Percentiles rank a stretch among this genome's conserved stretches.
phyloP scores from a whole-genome alignment of 2,888 invertebrate species.

The Subacronicta megacephala region DNA sequence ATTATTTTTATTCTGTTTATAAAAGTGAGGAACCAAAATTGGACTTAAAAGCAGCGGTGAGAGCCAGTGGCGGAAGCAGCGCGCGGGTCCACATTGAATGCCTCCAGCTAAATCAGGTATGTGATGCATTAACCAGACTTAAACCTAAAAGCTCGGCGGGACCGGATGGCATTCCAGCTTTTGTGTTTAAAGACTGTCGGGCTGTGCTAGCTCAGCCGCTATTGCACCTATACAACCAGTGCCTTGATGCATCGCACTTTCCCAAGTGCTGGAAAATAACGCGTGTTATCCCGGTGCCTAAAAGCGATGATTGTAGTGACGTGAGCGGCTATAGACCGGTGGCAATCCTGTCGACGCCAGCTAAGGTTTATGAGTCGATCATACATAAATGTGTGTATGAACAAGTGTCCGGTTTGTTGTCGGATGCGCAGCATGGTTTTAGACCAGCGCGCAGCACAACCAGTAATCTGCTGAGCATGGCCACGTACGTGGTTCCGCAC shows the following conservation, averaged over 20 bases:
- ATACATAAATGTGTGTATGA: not conserved
- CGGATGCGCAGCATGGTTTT: conserved; percentile 8
- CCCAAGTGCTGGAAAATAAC: conserved; percentile 7
- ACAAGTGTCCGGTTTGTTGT: not conserved
- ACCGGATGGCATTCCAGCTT: not conserved
- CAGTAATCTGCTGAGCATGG: not conserved
- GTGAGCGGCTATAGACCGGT: conserved; percentile 8
- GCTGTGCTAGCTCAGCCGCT: not conserved
- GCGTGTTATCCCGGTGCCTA: conserved; percentile 2
- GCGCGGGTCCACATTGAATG: not conserved
- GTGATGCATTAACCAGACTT: not conserved
- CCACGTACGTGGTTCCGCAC: not conserved
- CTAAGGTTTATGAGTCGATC: conserved; percentile 7
- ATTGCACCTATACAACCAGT: not conserved
- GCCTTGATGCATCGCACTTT: conserved; percentile 3
- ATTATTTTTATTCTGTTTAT: not conserved
- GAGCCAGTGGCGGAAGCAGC: not conserved
- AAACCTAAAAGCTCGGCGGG: not conserved
- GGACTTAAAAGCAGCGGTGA: not conserved
- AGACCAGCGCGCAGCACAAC: conserved; percentile 11
- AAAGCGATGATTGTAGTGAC: not conserved
- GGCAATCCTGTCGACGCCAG: conserved; percentile 6
- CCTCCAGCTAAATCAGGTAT: not conserved
- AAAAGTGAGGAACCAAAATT: not conserved
- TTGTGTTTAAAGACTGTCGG: conserved; percentile 1